These are phyloP conservation scores for Chouioia cunea DNA, from an alignment of 2,888 invertebrate species.

Conservation along the genomic window DNA sequence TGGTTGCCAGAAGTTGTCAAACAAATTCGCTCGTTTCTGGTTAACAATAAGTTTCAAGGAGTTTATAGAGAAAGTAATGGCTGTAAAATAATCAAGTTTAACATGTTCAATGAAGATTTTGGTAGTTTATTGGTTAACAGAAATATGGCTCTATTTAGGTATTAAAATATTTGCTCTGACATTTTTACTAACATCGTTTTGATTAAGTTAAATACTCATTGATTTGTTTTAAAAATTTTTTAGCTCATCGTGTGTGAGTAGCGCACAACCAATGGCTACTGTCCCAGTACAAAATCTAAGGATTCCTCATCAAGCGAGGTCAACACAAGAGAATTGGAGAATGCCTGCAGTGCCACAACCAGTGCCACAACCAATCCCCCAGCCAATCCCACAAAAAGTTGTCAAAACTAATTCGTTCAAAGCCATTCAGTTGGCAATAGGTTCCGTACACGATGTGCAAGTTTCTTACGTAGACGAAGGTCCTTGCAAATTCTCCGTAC, in stretches of 20 bases:
- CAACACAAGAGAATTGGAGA: constrained; percentile 36
- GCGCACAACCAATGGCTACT: neutral
- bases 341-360: constrained; percentile 4
- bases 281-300: constrained; percentile 5
- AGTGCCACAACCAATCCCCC: neutral
- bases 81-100: constrained; percentile 30
- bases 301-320: constrained; percentile 1
- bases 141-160: constrained; percentile 51
- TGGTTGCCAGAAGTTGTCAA: constrained; percentile 72
- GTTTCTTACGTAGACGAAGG: constrained; percentile 86
- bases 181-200: neutral
- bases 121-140: constrained; percentile 49
- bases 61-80: constrained; percentile 27
- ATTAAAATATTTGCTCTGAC: constrained; percentile 25
- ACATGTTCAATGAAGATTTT: constrained; percentile 49
- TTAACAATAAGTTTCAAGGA: constrained; percentile 33
- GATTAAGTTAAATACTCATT: neutral
- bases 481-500: constrained; percentile 82
- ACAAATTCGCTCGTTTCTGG: constrained; percentile 54
- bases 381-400: constrained; percentile 24
- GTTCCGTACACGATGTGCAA: constrained; percentile 33
- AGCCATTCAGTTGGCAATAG: constrained; percentile 44
- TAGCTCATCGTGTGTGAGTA: constrained; percentile 11
- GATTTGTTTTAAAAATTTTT: neutral
- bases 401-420: constrained; percentile 43